phyloP scores from a whole-genome alignment of 1,140 invertebrate species.

The Nylanderia fulva region DNA sequence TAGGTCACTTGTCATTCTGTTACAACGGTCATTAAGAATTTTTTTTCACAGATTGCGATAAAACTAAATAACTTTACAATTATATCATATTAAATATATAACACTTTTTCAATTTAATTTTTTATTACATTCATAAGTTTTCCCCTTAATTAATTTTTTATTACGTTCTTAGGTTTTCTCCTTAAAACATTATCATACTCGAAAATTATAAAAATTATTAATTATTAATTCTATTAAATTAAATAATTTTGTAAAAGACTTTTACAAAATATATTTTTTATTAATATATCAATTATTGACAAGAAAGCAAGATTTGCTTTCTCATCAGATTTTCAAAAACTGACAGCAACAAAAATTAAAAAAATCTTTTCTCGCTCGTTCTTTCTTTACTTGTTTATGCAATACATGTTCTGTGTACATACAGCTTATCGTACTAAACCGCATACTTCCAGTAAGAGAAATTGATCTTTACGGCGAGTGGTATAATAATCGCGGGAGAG shows the following conservation, averaged over 20 bases:
- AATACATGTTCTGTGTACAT: conserved; percentile 1
- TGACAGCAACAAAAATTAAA: background rate
- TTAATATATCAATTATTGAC: background rate
- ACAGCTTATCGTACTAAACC: background rate
- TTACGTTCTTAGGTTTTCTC: too few species aligned
- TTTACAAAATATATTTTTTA: background rate
- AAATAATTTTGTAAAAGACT: too few species aligned
- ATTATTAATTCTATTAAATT: too few species aligned
- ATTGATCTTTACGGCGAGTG: conserved; percentile 54
- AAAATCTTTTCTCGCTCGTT: background rate
- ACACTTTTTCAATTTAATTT: too few species aligned
- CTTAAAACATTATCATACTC: too few species aligned
- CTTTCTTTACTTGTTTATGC: conserved; percentile 3
- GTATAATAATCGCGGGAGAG: conserved; percentile 41
- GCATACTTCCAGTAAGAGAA: conserved; percentile 8
- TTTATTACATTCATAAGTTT: too few species aligned
- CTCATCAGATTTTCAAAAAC: background rate
- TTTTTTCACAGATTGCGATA: background rate
- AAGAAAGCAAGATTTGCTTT: too few species aligned
- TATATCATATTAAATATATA: too few species aligned
- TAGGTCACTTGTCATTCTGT: background rate
- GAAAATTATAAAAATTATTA: too few species aligned
- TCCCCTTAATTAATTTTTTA: too few species aligned
- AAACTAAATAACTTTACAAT: background rate
- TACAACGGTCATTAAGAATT: background rate